These are phyloP conservation scores for Anguilla megastoma DNA, from an alignment of 2,797 vertebrate species.

Conservation along the genomic window DNA sequence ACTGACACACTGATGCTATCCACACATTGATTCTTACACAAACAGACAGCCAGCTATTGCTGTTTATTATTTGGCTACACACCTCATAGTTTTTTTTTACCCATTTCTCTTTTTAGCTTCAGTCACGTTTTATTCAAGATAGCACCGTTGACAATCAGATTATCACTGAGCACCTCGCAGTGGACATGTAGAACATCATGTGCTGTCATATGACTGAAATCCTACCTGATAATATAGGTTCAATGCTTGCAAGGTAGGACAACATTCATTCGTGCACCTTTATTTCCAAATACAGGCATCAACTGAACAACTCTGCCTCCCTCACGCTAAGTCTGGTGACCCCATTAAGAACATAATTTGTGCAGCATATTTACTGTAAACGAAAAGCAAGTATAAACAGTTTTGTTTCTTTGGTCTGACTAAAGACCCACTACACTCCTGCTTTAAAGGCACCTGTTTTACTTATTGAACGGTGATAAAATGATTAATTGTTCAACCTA, in stretches of 20 bases:
- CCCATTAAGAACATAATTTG: background rate
- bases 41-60: background rate
- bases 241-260: background rate
- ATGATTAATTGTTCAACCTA: slow-evolving; percentile 73
- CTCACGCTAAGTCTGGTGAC: background rate
- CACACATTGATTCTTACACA: background rate
- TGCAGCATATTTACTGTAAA: background rate
- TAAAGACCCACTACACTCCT: slow-evolving; percentile 34
- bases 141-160: background rate
- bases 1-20: background rate
- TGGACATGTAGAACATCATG: background rate
- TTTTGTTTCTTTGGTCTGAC: slow-evolving; percentile 7
- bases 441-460: slow-evolving; percentile 63
- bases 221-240: background rate
- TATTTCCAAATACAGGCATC: background rate
- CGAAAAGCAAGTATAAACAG: background rate
- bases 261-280: background rate
- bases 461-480: slow-evolving; percentile 68
- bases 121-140: background rate
- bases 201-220: background rate
- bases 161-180: background rate
- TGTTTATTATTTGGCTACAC: background rate
- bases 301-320: background rate
- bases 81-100: background rate
- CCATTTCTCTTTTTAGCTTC: background rate